These are phyloP conservation scores for Myotis yumanensis DNA, from an alignment of 2,113 vertebrate genomes.

Conservation along the genomic window DNA sequence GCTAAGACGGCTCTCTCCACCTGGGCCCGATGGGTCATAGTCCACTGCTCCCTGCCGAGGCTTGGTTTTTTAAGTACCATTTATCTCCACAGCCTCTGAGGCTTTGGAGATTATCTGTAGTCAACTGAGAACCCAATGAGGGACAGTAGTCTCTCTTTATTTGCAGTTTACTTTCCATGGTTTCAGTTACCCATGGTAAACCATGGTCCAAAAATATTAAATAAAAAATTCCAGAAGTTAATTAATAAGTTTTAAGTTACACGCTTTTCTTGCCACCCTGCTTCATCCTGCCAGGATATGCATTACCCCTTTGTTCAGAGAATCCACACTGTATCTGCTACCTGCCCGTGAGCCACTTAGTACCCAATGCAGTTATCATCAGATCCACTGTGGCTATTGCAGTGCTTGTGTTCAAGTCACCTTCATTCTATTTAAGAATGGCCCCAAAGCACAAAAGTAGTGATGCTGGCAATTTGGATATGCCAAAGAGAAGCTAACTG, in stretches of 20 bases:
- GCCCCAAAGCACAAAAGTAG: not conserved
- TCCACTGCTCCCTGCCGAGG: not conserved
- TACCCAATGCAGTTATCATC: not conserved
- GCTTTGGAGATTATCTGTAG: not conserved
- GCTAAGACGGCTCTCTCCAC: not conserved
- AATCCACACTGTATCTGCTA: not conserved
- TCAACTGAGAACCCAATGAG: not conserved
- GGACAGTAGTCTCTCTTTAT: not conserved
- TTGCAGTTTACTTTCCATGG: not conserved
- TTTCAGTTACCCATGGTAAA: not conserved
- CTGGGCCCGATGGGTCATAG: not conserved
- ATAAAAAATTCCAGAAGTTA: not conserved
- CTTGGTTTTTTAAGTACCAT: not conserved
- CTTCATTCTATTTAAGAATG: not conserved
- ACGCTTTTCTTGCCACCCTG: not conserved
- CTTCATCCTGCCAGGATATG: not conserved
- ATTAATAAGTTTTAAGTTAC: not conserved
- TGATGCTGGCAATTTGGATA: not conserved
- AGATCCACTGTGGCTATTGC: not conserved
- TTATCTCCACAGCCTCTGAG: not conserved
- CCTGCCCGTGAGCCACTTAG: not conserved
- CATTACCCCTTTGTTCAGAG: not conserved
- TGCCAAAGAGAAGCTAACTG: not conserved
- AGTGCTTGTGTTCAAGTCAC: not conserved
- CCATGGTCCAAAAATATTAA: not conserved